These are phyloP conservation scores for Muschampia plurimacula DNA, from an alignment of 2,888 invertebrate species.

Conservation along the genomic window DNA sequence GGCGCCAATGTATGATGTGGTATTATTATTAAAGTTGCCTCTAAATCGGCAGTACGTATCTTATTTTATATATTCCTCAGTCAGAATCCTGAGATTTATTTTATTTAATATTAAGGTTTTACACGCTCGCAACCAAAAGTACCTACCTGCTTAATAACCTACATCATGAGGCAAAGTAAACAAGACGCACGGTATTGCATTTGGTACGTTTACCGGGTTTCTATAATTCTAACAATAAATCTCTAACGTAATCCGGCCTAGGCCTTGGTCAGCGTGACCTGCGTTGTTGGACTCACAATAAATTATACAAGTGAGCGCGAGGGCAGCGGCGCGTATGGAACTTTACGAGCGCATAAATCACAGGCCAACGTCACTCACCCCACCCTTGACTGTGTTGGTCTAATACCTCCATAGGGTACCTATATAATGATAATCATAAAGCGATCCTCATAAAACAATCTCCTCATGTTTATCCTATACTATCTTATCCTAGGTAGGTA, in stretches of 20 bases:
- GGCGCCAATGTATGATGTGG: too few species aligned
- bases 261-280: slow-evolving; percentile 71
- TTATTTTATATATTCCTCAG: too few species aligned
- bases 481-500: too few species aligned
- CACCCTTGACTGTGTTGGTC: slow-evolving; percentile 51
- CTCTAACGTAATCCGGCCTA: slow-evolving; percentile 63
- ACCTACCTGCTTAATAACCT: background rate
- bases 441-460: too few species aligned
- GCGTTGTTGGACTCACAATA: slow-evolving; percentile 56
- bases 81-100: too few species aligned
- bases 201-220: slow-evolving; percentile 30
- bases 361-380: slow-evolving; percentile 61
- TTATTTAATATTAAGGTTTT: too few species aligned
- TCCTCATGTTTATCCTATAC: too few species aligned
- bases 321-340: slow-evolving; percentile 74
- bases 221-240: slow-evolving; percentile 57
- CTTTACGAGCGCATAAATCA: slow-evolving; percentile 82
- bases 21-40: background rate
- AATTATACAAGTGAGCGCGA: slow-evolving; percentile 83
- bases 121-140: too few species aligned
- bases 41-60: too few species aligned
- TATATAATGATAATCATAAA: too few species aligned
- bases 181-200: slow-evolving; percentile 2
- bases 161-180: background rate
- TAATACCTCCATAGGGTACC: slow-evolving; percentile 1